A percentile compares a stretch with the other conserved stretches of the same genome.
These are phyloP conservation scores for Andrena marginata DNA, from an alignment of 2,888 invertebrate genomes.

Conservation along the genomic window DNA sequence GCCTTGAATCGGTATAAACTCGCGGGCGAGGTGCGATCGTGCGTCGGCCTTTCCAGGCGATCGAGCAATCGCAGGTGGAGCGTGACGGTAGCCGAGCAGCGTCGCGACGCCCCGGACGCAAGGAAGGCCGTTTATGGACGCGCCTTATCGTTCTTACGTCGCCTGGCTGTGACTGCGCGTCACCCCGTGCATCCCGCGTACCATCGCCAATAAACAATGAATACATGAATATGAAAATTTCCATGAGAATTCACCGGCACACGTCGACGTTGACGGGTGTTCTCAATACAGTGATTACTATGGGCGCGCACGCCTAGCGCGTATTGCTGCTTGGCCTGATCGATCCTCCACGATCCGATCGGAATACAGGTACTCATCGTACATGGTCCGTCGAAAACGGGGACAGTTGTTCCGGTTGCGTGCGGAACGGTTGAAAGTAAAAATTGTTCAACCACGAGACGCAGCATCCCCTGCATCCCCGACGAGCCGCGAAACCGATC, in stretches of 20 bases:
- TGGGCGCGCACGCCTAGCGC: conserved; percentile 12
- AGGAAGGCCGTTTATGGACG: conserved; percentile 43
- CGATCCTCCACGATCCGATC: conserved; percentile 34
- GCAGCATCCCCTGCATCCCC: no score
- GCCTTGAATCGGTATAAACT: conserved; percentile 54
- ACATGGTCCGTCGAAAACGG: no score
- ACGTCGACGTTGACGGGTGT: conserved; percentile 39
- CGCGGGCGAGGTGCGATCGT: conserved; percentile 57
- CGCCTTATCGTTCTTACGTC: conserved; percentile 72
- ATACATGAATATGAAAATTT: conserved; percentile 81
- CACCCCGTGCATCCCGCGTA: conserved; percentile 18
- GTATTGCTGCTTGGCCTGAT: background rate
- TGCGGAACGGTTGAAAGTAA: no score
- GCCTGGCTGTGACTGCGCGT: conserved; percentile 54
- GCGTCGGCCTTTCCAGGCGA: conserved; percentile 66
- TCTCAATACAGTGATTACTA: conserved; percentile 40
- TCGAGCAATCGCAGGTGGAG: conserved; percentile 74
- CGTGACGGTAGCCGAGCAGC: conserved; percentile 48
- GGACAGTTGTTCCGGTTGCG: background rate
- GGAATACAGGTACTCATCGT: background rate
- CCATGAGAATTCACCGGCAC: conserved; percentile 69
- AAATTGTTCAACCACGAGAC: no score
- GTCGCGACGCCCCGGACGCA: background rate
- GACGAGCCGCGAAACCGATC: background rate
- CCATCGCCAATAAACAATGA: conserved; percentile 77